Evolutionary conservation across 2,113 vertebrate species (phyloP).

Genomic region (Lophius piscatorius): DNA sequence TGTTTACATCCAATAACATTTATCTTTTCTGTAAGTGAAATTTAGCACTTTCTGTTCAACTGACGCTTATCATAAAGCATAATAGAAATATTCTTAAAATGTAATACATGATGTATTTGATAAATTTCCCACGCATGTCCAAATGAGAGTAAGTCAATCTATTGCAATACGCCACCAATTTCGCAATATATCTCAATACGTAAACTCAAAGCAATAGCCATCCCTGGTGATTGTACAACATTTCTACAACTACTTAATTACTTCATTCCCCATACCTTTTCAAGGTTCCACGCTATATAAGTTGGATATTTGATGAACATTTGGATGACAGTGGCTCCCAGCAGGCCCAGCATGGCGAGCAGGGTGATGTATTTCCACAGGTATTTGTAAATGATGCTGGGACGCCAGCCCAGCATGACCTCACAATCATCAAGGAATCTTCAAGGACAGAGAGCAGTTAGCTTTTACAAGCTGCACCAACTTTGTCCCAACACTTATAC

Average conservation of each 20-base stretch:
- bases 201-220: too few relatives aligned
- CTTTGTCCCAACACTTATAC: background rate
- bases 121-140: too few relatives aligned
- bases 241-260: background rate
- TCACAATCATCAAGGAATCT: constrained; percentile 85
- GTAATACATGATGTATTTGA: too few relatives aligned
- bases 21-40: too few relatives aligned
- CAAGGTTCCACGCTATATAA: constrained; percentile 83
- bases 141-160: too few relatives aligned
- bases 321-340: constrained; percentile 69
- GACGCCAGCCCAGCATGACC: constrained; percentile 77
- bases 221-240: too few relatives aligned
- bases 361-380: constrained; percentile 85
- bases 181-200: too few relatives aligned
- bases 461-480: background rate
- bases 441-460: constrained; percentile 1
- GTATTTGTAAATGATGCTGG: constrained; percentile 77
- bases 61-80: too few relatives aligned
- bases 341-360: constrained; percentile 78
- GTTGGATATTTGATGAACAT: constrained; percentile 69
- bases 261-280: constrained; percentile 53
- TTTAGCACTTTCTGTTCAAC: too few relatives aligned
- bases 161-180: too few relatives aligned
- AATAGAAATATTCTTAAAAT: too few relatives aligned
- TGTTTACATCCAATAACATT: too few relatives aligned